Base-by-base conservation (phyloP, 1,140 invertebrate species). In the Cotesia glomerata region DNA sequence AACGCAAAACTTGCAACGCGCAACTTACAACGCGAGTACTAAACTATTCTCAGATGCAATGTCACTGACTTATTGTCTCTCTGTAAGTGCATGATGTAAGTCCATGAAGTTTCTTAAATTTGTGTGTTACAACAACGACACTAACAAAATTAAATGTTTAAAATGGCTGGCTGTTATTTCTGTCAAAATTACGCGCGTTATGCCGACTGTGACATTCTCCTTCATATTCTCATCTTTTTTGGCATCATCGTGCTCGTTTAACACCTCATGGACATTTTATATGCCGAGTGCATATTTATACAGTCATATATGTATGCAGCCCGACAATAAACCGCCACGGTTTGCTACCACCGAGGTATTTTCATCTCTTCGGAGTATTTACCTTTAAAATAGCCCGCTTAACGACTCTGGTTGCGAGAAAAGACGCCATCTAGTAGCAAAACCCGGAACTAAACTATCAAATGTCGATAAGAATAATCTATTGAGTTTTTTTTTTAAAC, bases 61-160 rank as follows among this genome's bases (percentile, higher is more conserved):
- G 75, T 80, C 79, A 75, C 72, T 73, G 72, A 83, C 83, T 86
- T 84, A 85, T 86, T 86, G 84, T 85, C 81, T 80, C 76, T 77
- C 66, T 71, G 61, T 36, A 45, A 9, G 39, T 63, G 34, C 61
- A 35, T 26, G 26, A 26, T 26, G 26, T 26, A 26, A 26, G 26
- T 26, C 26, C 26, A 26, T 26, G 26, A 26, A 26, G 26, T 26
- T 26, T 26, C 2, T 2, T 45, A 45, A 45, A 45, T 7, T 45
- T 9, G 11, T 9, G 11, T 45, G 39, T 7, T 45, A 45, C 11
- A 45, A 45, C 39, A 9, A 14, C 26, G 13, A 35, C 26, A 36
- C 11, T 5, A 49, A 61, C 59, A 51, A 26, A 34, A 45, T 58
- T 45, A 34, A 73, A 49, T 73, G 45, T 69, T 34, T 13, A 58